Percentiles rank a stretch among this genome's conserved stretches.
These are phyloP conservation scores for Galeopterus variegatus DNA, from an alignment of 2,113 vertebrate species.

Conservation along the genomic window DNA sequence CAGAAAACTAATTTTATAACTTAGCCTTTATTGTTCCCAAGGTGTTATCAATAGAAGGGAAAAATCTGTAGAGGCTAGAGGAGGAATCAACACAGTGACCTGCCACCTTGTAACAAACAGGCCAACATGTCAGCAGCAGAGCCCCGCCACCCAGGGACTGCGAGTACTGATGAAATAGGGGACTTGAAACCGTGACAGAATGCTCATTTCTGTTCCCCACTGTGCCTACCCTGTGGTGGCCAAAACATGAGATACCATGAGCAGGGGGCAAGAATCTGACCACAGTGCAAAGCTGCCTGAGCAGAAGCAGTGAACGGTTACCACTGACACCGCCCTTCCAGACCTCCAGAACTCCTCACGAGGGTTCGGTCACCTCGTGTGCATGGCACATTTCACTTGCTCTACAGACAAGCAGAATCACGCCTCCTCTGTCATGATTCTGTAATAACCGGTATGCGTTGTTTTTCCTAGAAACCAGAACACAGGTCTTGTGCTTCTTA, in stretches of 20 bases:
- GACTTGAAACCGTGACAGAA: not conserved
- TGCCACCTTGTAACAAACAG: not conserved
- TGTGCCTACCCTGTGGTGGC: not conserved
- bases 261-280: not conserved
- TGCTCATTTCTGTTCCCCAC: not conserved
- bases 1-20: not conserved
- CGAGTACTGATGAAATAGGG: not conserved
- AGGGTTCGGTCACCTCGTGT: rapidly evolving
- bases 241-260: not conserved
- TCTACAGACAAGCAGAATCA: not conserved
- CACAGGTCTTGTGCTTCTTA: not conserved
- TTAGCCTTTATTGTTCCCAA: not conserved
- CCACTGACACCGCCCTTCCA: too few species aligned
- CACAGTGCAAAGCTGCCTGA: not conserved
- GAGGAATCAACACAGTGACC: not conserved
- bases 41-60: not conserved
- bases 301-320: not conserved
- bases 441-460: not conserved
- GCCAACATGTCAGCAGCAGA: not conserved
- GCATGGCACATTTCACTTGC: not conserved
- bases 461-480: slow-evolving; percentile 61
- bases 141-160: not conserved
- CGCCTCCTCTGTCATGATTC: not conserved
- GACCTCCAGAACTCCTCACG: not conserved
- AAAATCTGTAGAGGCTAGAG: not conserved